Conservation (phyloP, 2,797 vertebrate genomes). For the Alauda arvensis region DNA sequence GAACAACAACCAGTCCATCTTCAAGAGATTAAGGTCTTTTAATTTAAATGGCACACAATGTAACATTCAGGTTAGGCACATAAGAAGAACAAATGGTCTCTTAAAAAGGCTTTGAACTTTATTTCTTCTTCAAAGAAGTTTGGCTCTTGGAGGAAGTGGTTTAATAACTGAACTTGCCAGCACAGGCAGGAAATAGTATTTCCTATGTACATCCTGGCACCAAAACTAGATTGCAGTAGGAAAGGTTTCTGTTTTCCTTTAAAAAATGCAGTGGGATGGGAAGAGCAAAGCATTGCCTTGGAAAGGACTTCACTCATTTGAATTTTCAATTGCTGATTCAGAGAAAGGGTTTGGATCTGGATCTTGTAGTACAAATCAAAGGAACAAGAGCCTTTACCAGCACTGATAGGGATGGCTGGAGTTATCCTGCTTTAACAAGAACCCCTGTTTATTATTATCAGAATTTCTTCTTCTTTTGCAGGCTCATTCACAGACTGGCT, state of each 20-base stretch:
- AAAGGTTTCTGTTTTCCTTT: conserved; percentile 40
- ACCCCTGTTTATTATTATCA: conserved; percentile 5
- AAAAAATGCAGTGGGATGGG: not conserved
- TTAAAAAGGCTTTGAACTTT: conserved; percentile 64
- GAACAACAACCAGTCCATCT: conserved; percentile 5
- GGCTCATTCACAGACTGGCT: conserved; percentile 32
- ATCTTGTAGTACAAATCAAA: not conserved
- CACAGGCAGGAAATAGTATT: conserved; percentile 55
- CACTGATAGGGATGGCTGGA: not conserved
- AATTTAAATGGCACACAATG: not conserved
- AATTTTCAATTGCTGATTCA: not conserved
- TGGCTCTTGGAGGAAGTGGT: conserved; percentile 54
- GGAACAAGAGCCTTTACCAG: not conserved
- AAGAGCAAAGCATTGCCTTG: not conserved
- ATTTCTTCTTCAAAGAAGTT: conserved; percentile 61
- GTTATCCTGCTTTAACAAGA: conserved; percentile 3
- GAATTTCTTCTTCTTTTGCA: conserved; percentile 40
- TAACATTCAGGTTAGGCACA: conserved; percentile 40
- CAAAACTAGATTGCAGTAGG: conserved; percentile 2
- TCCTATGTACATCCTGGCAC: conserved; percentile 55
- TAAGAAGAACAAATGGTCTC: conserved; percentile 58
- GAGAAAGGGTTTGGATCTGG: not conserved
- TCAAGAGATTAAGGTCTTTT: conserved; percentile 31
- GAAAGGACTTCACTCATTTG: not conserved
- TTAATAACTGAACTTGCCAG: conserved; percentile 59